Evolutionary conservation across 2,797 vertebrate genomes (phyloP).

Genomic region (Dendrocincla tyrannina): DNA sequence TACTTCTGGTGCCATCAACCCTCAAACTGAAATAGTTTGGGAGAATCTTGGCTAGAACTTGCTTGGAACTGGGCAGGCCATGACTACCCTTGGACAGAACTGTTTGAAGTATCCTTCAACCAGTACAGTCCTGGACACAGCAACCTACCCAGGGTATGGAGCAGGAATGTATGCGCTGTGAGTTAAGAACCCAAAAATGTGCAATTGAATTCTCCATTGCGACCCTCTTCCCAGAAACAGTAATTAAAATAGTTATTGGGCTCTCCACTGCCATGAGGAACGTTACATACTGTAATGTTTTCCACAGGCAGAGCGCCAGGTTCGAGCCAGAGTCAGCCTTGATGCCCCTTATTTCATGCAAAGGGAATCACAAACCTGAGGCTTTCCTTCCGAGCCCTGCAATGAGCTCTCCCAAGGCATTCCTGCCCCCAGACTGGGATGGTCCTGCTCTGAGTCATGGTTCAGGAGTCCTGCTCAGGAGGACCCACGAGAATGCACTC

Average conservation of each 20-base stretch:
- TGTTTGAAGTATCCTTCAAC: neutral
- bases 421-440: accelerated
- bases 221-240: conserved; percentile 21
- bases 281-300: neutral
- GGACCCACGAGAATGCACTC: neutral
- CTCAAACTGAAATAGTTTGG: neutral
- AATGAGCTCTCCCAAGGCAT: accelerated
- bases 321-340: neutral
- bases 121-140: neutral
- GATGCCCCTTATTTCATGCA: neutral
- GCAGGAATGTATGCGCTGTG: neutral
- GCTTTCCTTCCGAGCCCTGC: neutral
- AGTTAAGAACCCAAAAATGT: conserved; percentile 34
- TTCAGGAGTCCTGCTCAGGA: no score
- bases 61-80: neutral
- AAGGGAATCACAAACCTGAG: neutral
- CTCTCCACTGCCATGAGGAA: conserved; percentile 8
- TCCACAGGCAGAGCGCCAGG: neutral
- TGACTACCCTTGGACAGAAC: no score
- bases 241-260: conserved; percentile 26
- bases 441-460: neutral
- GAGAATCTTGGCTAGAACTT: neutral
- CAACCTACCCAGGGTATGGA: neutral
- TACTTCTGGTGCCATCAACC: neutral
- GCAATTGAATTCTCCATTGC: neutral